phyloP scores from a whole-genome alignment of 2,113 vertebrate species.

The Lethenteron reissneri region DNA sequence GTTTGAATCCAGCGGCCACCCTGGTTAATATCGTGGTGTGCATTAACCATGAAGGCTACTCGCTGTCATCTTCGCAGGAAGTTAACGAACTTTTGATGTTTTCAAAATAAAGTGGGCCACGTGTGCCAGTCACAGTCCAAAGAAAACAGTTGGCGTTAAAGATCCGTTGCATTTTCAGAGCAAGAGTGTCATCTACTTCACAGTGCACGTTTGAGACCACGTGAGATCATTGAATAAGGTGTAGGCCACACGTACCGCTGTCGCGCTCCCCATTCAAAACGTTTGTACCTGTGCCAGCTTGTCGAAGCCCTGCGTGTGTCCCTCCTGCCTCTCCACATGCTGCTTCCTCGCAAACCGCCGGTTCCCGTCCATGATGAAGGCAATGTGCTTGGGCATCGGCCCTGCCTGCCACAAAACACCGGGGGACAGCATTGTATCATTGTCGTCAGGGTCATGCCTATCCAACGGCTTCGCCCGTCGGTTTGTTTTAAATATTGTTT shows the following conservation, averaged over 20 bases:
- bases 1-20: too few relatives aligned
- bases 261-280: background rate
- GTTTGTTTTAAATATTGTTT: background rate
- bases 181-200: too few relatives aligned
- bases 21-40: too few relatives aligned
- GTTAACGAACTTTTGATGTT: too few relatives aligned
- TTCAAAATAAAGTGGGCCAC: too few relatives aligned
- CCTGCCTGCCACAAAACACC: conserved; percentile 34
- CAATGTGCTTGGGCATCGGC: conserved; percentile 82
- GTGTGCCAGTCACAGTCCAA: too few relatives aligned
- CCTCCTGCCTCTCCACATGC: conserved; percentile 58
- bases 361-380: conserved; percentile 98
- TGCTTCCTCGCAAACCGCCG: conserved; percentile 69
- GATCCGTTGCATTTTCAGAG: too few relatives aligned
- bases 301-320: conserved; percentile 75
- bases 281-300: conserved; percentile 62
- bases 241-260: too few relatives aligned
- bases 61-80: too few relatives aligned
- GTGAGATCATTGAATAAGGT: fast-evolving
- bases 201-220: background rate
- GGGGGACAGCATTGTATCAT: background rate
- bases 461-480: background rate
- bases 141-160: too few relatives aligned
- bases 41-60: too few relatives aligned
- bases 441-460: background rate